Evolutionary conservation across 2,113 vertebrate genomes (phyloP), one percentile per base, ranked within the genome.

Genomic region (Pachyramphus minor): DNA sequence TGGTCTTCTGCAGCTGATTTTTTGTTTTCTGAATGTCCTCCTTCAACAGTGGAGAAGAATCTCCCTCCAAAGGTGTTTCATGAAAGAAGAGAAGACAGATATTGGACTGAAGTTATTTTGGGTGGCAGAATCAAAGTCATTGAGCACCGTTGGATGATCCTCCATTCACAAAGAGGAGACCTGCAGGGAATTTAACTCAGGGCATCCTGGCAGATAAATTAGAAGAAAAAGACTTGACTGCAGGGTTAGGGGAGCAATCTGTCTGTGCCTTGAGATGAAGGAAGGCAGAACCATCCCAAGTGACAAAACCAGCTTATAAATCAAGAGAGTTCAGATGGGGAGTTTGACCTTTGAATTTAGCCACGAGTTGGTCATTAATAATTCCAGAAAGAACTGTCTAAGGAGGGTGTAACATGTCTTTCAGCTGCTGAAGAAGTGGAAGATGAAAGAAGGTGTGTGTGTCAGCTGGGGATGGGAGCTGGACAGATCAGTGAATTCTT

Each of bases 291-390:
- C 16, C 27, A 66, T 66, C 49, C 72, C 49, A 59, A 33, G 63
- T 23, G 63, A 45, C n/a, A 90, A 90, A 93, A 69, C 0, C 24
- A 84, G 53, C 19, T 59, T 42, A 42, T 79, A 92, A 93, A 94
- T 91, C 84, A 81, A 69, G 74, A 22, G 20, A 25, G 55, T 45
- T 87, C 77, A 39, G 50, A 77, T 21, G 27, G 30, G 41, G 82
- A 87, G 45, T 3, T 7, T 4, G 52, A 92, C 90, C 92, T 91
- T 89, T 95, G 78, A 50, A 56, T 91, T 91, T 19, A 63, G 59
- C 59, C 59, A 74, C 35, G 9, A 59, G 74, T 2, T 50, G 50
- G 22, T 47, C 80, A 83, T 96, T 52, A 93, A 84, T 85, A 92
- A 95, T 64, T 92, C 62, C 4, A 35, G 39, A 2, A 56, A 67